phyloP scores from a whole-genome alignment of 2,113 vertebrate genomes.

The Poicephalus gulielmi region DNA sequence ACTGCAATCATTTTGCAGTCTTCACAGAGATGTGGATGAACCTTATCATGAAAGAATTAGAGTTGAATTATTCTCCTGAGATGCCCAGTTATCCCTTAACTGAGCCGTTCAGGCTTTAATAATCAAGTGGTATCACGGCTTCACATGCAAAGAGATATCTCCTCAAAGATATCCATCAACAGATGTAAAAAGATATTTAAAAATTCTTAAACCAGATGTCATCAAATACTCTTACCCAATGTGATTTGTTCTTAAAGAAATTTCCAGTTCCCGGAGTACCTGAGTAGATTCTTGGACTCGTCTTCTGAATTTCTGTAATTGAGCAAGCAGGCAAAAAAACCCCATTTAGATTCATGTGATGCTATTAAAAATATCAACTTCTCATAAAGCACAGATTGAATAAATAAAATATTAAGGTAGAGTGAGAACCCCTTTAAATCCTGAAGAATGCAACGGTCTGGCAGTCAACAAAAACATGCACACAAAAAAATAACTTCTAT shows the following conservation, averaged over 20 bases:
- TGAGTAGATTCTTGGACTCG: slow-evolving; percentile 98
- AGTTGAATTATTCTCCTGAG: background rate
- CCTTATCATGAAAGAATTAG: background rate
- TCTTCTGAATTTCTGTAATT: slow-evolving; percentile 92
- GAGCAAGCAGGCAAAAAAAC: background rate
- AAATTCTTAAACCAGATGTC: background rate
- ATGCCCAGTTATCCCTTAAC: background rate
- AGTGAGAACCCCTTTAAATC: background rate
- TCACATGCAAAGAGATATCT: background rate
- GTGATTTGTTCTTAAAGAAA: slow-evolving; percentile 97
- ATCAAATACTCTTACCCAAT: slow-evolving; percentile 88
- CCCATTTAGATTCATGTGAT: background rate
- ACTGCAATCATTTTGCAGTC: background rate
- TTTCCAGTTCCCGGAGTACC: slow-evolving; percentile 97
- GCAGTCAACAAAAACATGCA: background rate
- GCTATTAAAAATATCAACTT: background rate
- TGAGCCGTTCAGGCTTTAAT: background rate
- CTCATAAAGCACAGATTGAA: background rate
- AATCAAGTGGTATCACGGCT: background rate
- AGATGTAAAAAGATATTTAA: background rate
- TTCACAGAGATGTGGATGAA: background rate
- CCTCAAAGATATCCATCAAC: background rate
- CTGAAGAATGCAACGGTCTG: background rate
- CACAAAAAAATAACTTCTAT: background rate
- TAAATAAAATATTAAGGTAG: background rate